Evolutionary conservation across 2,888 invertebrate species (phyloP), one percentile per base, ranked within the genome.

Genomic region (Dascillus cervinus): DNA sequence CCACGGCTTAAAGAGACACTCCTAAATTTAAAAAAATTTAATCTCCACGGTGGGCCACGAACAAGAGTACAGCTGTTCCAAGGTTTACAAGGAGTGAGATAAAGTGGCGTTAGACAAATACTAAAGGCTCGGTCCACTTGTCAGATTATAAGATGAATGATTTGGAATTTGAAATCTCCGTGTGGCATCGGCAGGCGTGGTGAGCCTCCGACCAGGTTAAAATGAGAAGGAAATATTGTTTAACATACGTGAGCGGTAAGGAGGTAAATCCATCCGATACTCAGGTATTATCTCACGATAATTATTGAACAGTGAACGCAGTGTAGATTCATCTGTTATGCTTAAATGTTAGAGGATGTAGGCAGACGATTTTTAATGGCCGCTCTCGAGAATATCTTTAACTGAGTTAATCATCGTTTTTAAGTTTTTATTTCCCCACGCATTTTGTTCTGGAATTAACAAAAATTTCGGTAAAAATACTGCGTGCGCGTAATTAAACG

Each of bases 81-180:
- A 38, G 35, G 28, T 41, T 41, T 41, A 40, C 39, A 37, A 29
- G 37, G 22, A 34, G 30, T 30, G 29, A 38, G 41, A 41, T 41
- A 41, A 38, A 41, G 34, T 41, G 41, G 38, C 41, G 41, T 38
- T 41, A 39, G 32, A 41, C 38, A 38, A 41, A 41, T 41, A 35
- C 38, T 34, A 34, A 37, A 40, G 37, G 34, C 29, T 68, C 68
- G 68, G 67, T 67, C 67, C 34, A 34, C 30, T 34, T 30, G 34
- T 69, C 70, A 66, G 68, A 67, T 67, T 65, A 64, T 58, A 68
- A 69, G 68, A 70, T 66, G 65, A 69, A 70, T 70, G 67, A 63
- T 66, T 63, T 58, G 53, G 58, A 64, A 61, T 63, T 65, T 48
- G 60, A 57, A 58, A 57, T 62, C 61, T 57, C 34, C 35, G 37